These are phyloP conservation scores for Hetaerina titia DNA, from an alignment of 2,888 invertebrate species.

Conservation along the genomic window DNA sequence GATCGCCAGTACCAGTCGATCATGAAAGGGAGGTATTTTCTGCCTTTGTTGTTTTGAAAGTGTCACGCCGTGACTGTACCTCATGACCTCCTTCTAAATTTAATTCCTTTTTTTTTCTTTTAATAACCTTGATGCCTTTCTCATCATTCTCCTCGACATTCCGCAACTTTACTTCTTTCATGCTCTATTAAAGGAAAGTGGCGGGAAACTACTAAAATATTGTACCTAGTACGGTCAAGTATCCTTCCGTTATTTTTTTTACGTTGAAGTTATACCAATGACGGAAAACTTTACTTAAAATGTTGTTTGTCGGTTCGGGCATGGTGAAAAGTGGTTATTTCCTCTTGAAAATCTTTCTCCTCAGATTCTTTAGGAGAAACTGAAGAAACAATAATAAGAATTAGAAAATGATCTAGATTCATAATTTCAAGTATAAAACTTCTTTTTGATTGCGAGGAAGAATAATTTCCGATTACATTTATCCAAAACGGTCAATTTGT, in stretches of 20 bases:
- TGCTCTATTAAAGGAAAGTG: neutral
- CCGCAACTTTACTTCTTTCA: neutral
- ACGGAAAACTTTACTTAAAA: neutral
- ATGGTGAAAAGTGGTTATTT: conserved; percentile 5
- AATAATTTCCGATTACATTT: neutral
- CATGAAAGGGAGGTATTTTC: neutral
- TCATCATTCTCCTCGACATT: neutral
- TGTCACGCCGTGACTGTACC: conserved; percentile 22
- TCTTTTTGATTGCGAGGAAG: neutral
- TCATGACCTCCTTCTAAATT: conserved; percentile 11
- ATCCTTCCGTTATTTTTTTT: neutral
- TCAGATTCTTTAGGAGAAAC: neutral
- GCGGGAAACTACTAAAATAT: neutral
- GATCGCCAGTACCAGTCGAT: neutral
- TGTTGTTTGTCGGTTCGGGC: neutral
- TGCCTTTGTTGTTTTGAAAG: conserved; percentile 21
- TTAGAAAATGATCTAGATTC: neutral
- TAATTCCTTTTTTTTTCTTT: neutral
- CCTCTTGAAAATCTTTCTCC: conserved; percentile 2
- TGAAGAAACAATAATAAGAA: neutral
- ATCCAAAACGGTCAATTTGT: neutral
- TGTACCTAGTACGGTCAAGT: neutral
- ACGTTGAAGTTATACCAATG: neutral
- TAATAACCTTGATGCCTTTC: neutral
- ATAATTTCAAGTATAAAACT: neutral